Evolutionary conservation across 1,140 invertebrate species (phyloP), one percentile per base, ranked within the genome.

Genomic region (Sarcophaga peregrina): DNA sequence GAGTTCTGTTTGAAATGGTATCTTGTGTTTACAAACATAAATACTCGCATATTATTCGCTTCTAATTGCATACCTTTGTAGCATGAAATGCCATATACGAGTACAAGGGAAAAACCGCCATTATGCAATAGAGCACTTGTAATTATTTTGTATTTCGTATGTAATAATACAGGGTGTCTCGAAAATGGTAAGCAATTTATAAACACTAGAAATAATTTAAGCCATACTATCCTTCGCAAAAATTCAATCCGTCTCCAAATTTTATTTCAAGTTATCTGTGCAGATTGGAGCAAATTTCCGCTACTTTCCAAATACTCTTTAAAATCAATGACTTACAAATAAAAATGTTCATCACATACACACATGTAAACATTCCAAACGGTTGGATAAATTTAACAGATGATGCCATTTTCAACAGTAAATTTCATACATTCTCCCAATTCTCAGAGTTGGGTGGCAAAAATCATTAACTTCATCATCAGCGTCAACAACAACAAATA

Each of bases 1-100:
- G 25, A 37, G 25, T 37, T 37, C 25, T 37, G 25, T 37, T 37
- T 37, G 25, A 2, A 37, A 37, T 37, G 25, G 4, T 37, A 37
- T 37, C 25, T 37, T 37, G 4, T 37, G 25, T 37, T 37, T 37
- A 37, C 25, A 37, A 37, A 37, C 25, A 37, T 37, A 37, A 37
- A 37, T 37, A 37, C 25, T 37, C 25, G 25, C 25, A 58, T n/a
- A 58, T 13, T 58, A 58, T n/a, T 58, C 15, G 13, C 54, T 58
- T 58, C 15, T 17, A 68, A 68, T 68, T 68, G 17, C 62, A 68
- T 68, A 68, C 62, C 20, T 68, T 68, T 68, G n/a, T 68, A 68
- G 20, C 54, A 62, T 62, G n/a, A 62, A 62, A 62, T 62, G 54
- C 62, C 62, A n/a, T 25, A 20, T 68, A 20, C 10, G n/a, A 20